Percentiles rank a stretch among this genome's conserved stretches.
Evolutionary conservation across 2,888 invertebrate species (phyloP).

Genomic region (Deilephila porcellus): DNA sequence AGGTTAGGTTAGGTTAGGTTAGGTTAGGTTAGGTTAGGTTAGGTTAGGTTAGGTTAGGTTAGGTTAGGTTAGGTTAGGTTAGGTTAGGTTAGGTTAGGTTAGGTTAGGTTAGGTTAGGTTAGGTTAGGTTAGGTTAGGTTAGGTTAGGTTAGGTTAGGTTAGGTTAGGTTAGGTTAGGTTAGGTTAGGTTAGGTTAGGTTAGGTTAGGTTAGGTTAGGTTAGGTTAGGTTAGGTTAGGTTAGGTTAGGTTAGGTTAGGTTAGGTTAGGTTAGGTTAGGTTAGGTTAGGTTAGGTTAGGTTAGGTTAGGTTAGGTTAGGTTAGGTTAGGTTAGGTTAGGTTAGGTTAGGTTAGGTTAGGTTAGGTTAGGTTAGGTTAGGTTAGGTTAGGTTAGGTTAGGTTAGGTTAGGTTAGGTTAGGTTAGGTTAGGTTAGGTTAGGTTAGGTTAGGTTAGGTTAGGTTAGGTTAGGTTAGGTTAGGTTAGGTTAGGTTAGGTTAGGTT

Average conservation of each 20-base stretch:
- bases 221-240: constrained; percentile 31
- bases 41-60: constrained; percentile 12
- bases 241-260: constrained; percentile 28
- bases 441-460: constrained; percentile 28
- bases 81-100: constrained; percentile 40
- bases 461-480: constrained; percentile 34
- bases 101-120: constrained; percentile 29
- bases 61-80: constrained; percentile 9
- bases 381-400: constrained; percentile 28
- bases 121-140: constrained; percentile 19
- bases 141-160: constrained; percentile 28
- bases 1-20: constrained; percentile 30
- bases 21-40: constrained; percentile 9
- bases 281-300: constrained; percentile 30
- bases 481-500: constrained; percentile 35
- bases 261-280: constrained; percentile 27
- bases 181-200: constrained; percentile 29
- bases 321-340: constrained; percentile 30
- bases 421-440: constrained; percentile 29
- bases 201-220: constrained; percentile 36
- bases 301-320: constrained; percentile 35
- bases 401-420: constrained; percentile 31
- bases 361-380: constrained; percentile 16
- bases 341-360: constrained; percentile 11
- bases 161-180: constrained; percentile 28